These are phyloP conservation scores for Holothuria glaberrima DNA, from an alignment of 35 echinoderm and acorn worm genomes.

Conservation along the genomic window DNA sequence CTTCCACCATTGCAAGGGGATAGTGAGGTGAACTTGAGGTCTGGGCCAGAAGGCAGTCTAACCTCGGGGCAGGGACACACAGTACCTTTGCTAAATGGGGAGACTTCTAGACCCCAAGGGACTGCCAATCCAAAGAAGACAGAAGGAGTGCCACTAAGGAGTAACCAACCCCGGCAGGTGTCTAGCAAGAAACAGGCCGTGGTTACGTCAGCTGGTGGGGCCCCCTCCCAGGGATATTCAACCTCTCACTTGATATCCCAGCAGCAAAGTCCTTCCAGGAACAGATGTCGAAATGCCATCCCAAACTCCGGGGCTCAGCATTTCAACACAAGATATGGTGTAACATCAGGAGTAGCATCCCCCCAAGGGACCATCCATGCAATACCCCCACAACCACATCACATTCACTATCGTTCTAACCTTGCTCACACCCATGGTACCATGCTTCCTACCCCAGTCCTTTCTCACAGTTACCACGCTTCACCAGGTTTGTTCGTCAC, in stretches of 20 bases:
- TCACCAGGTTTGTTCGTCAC: constrained; percentile 63
- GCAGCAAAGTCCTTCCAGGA: constrained; percentile 69
- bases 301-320: constrained; percentile 79
- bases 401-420: constrained; percentile 83
- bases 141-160: too few relatives aligned
- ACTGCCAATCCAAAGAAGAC: too few relatives aligned
- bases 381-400: constrained; percentile 67
- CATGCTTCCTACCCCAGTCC: constrained; percentile 62
- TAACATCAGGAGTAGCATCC: constrained; percentile 68
- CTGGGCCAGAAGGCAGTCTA: background rate
- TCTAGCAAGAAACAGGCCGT: too few relatives aligned
- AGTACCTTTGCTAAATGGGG: too few relatives aligned
- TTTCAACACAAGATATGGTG: constrained; percentile 70
- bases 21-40: background rate
- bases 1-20: constrained; percentile 85
- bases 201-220: too few relatives aligned
- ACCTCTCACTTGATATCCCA: constrained; percentile 15
- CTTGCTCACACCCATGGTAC: constrained; percentile 74
- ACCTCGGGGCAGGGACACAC: background rate
- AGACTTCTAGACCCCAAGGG: too few relatives aligned
- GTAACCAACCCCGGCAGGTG: too few relatives aligned
- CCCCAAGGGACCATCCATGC: constrained; percentile 60
- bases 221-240: background rate
- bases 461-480: constrained; percentile 71
- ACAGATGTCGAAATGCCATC: constrained; percentile 6